Evolutionary conservation across 2,113 vertebrate species (phyloP), one percentile per base, ranked within the genome.

Genomic region (Microcebus tavaratra): DNA sequence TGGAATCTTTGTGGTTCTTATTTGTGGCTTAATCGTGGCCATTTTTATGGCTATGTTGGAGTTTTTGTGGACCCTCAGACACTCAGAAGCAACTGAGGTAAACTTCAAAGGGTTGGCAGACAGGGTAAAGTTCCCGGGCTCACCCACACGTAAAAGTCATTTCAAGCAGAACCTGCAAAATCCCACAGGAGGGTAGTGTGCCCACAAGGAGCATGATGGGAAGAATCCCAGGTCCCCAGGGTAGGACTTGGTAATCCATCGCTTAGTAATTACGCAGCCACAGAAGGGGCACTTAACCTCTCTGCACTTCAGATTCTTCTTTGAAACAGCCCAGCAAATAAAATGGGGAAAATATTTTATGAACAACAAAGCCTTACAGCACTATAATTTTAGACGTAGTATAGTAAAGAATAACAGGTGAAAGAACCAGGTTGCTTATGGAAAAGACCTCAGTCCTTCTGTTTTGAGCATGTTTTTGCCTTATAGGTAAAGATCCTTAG

Each of bases 11-110:
- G 99, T 99, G 98, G 99, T 99, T 98, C 99, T 99, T 98, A 99
- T 99, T 98, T 99, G 99, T 95, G 99, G 99, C 92, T 98, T 99
- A 97, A 99, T 99, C 97, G 99, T 99, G 98, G 99, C 99, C 72
- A 99, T 99, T 99, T 99, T 99, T 98, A 99, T 99, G 99, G 99
- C 99, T 21, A 99, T 99, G 99, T 98, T 99, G 98, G 99, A 99
- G 98, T 99, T 99, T 99, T 98, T 99, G 92, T 99, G 99, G 99
- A 99, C 99, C 98, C 98, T 99, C 94, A 99, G 99, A 68, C 99
- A 99, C 96, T 98, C 99, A 14, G 99, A 99, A 45, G 99, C 99
- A 98, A 99, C 99, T 0, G 99, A 99, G 99, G 99, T 99, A 99
- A 99, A 96, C 61, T 73, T 93, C 14, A 9, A 90, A 82, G 57